These are phyloP conservation scores for Pogonophryne albipinna DNA, from an alignment of 2,797 vertebrate genomes.

Conservation along the genomic window DNA sequence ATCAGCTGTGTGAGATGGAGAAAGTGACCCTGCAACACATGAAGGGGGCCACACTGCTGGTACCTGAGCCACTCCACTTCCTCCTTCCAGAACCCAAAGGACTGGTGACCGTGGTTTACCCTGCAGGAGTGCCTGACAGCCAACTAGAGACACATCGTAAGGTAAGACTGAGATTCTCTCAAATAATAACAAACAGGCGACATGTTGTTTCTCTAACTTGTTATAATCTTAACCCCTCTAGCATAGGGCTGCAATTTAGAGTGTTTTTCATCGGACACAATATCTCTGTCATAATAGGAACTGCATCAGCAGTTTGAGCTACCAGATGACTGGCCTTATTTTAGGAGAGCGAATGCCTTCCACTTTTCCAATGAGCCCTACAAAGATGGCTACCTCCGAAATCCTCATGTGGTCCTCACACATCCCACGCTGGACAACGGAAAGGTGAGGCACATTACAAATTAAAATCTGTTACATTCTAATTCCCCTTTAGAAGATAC, in stretches of 20 bases:
- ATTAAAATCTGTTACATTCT: slow-evolving; percentile 25
- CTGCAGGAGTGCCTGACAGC: slow-evolving; percentile 89
- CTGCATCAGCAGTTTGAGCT: slow-evolving; percentile 89
- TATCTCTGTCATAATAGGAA: slow-evolving; percentile 81
- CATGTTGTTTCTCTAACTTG: not conserved
- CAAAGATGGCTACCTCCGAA: slow-evolving; percentile 93
- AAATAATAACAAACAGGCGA: not conserved
- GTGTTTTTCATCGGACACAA: slow-evolving; percentile 4
- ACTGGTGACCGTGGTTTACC: slow-evolving; percentile 90
- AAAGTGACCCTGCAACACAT: slow-evolving; percentile 88
- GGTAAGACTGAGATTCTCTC: slow-evolving; percentile 71
- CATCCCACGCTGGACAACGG: slow-evolving; percentile 87
- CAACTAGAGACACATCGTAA: slow-evolving; percentile 88
- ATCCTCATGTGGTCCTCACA: slow-evolving; percentile 89
- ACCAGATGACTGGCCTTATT: slow-evolving; percentile 90
- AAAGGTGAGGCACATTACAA: slow-evolving; percentile 78
- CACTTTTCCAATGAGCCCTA: slow-evolving; percentile 92
- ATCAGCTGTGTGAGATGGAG: slow-evolving; percentile 93
- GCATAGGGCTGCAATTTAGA: no score
- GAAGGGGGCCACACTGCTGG: slow-evolving; percentile 87
- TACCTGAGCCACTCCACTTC: slow-evolving; percentile 94
- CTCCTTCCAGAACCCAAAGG: slow-evolving; percentile 87
- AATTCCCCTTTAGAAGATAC: not conserved
- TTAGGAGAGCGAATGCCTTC: slow-evolving; percentile 92
- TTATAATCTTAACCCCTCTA: not conserved